Base-by-base conservation (phyloP, 2,888 invertebrate genomes). In the Apocheima hispidaria region DNA sequence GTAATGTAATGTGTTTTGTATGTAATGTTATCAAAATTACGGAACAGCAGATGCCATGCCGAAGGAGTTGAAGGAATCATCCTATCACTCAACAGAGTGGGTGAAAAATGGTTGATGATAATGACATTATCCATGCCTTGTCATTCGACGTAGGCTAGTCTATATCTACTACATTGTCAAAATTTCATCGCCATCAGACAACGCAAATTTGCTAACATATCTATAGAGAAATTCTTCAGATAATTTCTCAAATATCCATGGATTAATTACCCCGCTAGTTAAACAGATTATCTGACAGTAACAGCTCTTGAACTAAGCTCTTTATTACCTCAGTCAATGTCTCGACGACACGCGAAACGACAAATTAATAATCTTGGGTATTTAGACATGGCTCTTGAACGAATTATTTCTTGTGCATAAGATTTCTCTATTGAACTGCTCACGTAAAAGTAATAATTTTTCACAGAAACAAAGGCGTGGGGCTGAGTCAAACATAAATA, bases 181-280 rank as follows among this genome's bases (percentile, higher is more conserved):
- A n/a, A n/a, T n/a, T n/a, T n/a, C n/a, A n/a, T n/a, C n/a, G 6
- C 14, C 14, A 2, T 9, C 1, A 2, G 14, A 4, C 14, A 9
- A 12, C 9, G 26, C 18, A 28, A 20, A 14, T 23, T 16, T 30
- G 28, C 9, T 1, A 18, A 40, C n/a, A 36, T 56, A 51, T 41
- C 16, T 56, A 51, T 35, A 57, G 50, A 60, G 68, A 75, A 76
- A 75, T 73, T 73, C 65, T 74, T 71, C 33, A 66, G 73, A 74
- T 69, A 69, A 69, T 68, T 73, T 73, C 75, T 70, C 79, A 75
- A 33, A 59, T 56, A 82, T 79, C 78, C 68, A 59, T 55, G 83
- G 84, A 86, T 88, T 87, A 88, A 81, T 82, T 75, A 72, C 69
- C 63, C 68, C 69, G 64, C 74, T 68, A 71, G 75, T 62, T 71